A percentile compares a stretch with the other conserved stretches of the same genome.
These are phyloP conservation scores for Semotilus atromaculatus DNA, from an alignment of 2,797 vertebrate genomes.

Conservation along the genomic window DNA sequence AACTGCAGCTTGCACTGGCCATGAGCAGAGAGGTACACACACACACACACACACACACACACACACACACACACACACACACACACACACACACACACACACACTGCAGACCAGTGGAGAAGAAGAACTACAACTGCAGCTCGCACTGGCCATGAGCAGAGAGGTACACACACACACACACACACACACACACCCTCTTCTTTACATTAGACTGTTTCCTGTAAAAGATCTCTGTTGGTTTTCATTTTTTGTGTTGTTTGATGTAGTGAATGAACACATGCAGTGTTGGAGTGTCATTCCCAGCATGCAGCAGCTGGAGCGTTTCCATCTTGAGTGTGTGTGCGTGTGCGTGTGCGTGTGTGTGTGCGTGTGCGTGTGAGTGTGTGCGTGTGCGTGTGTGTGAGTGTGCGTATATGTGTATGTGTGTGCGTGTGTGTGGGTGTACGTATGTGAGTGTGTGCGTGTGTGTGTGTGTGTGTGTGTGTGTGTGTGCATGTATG, in stretches of 20 bases:
- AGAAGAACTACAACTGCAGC: too few relatives aligned
- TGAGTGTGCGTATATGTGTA: too few relatives aligned
- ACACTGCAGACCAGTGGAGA: neutral
- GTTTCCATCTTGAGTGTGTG: neutral
- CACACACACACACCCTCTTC: neutral
- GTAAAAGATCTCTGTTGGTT: neutral
- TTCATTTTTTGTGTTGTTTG: neutral
- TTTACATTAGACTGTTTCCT: neutral
- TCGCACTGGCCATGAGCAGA: too few relatives aligned
- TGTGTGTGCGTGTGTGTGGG: neutral
- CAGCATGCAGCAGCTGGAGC: neutral
- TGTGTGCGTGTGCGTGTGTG: too few relatives aligned
- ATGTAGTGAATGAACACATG: neutral
- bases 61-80: neutral
- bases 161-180: neutral
- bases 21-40: conserved; percentile 81
- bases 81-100: neutral
- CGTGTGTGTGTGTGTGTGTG: too few relatives aligned
- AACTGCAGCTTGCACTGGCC: conserved; percentile 92
- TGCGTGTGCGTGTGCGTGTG: neutral
- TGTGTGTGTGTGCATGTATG: too few relatives aligned
- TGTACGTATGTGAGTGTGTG: too few relatives aligned
- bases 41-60: neutral
- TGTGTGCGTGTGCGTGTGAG: too few relatives aligned
- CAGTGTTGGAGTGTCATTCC: neutral